Evolutionary conservation across 2,888 invertebrate genomes (phyloP).

Genomic region (Acanthosepion lycidas): DNA sequence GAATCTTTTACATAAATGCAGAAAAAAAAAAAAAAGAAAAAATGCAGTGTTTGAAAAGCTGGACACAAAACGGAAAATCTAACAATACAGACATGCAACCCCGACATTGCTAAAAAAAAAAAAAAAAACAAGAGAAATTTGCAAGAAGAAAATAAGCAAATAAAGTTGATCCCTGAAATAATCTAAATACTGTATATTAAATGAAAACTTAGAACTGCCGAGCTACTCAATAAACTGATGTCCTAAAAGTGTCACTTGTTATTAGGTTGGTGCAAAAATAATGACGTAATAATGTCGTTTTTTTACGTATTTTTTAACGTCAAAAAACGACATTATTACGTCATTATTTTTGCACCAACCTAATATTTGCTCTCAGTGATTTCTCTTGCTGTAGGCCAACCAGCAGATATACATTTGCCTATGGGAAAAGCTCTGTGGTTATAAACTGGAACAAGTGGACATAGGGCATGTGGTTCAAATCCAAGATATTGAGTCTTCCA

Average conservation of each 20-base stretch:
- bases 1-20: background rate
- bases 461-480: too few species aligned
- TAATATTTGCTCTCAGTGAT: background rate
- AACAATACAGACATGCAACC: background rate
- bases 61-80: background rate
- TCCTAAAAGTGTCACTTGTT: background rate
- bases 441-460: too few species aligned
- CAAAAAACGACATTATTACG: too few species aligned
- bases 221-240: conserved; percentile 12
- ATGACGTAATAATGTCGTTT: too few species aligned
- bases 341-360: too few species aligned
- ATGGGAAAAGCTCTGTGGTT: background rate
- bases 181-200: background rate
- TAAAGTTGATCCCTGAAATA: background rate
- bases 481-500: too few species aligned
- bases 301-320: too few species aligned
- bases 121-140: background rate
- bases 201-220: background rate
- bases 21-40: background rate
- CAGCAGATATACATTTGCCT: background rate
- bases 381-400: background rate
- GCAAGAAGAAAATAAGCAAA: background rate
- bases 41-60: background rate
- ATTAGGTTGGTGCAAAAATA: too few species aligned
- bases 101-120: background rate